phyloP scores from a whole-genome alignment of 2,888 invertebrate species.

The Notodonta dromedarius region DNA sequence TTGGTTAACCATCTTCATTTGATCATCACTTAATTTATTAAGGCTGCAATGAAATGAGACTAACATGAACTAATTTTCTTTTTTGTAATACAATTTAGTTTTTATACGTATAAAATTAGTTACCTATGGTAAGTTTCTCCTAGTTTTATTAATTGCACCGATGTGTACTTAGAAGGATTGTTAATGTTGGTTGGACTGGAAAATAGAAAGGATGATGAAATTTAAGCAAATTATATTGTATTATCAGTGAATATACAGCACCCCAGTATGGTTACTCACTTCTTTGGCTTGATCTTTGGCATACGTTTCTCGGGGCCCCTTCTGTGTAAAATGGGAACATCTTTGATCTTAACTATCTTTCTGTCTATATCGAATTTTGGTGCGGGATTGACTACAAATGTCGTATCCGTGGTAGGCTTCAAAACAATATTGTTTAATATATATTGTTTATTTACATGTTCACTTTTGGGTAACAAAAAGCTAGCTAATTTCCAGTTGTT shows the following conservation, averaged over 20 bases:
- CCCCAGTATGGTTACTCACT: constrained; percentile 48
- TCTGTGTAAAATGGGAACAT: constrained; percentile 53
- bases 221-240: background rate
- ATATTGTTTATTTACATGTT: constrained; percentile 55
- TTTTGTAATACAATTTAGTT: too few species aligned
- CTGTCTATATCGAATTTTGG: constrained; percentile 70
- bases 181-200: constrained; percentile 48
- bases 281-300: constrained; percentile 76
- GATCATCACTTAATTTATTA: constrained; percentile 68
- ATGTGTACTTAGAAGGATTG: constrained; percentile 59
- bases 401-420: constrained; percentile 48
- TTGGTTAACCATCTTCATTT: constrained; percentile 75
- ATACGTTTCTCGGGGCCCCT: constrained; percentile 55
- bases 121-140: constrained; percentile 80
- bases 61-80: background rate
- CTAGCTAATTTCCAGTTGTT: constrained; percentile 75
- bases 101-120: constrained; percentile 1
- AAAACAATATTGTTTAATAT: constrained; percentile 54
- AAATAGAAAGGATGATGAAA: constrained; percentile 4
- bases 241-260: background rate
- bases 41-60: constrained; percentile 52
- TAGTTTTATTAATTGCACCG: constrained; percentile 74
- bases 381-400: constrained; percentile 40
- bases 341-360: constrained; percentile 71
- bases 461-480: constrained; percentile 69